Percentiles rank a stretch among this genome's conserved stretches.
Evolutionary conservation across 2,797 vertebrate species (phyloP).

Genomic region (Alectoris magna): DNA sequence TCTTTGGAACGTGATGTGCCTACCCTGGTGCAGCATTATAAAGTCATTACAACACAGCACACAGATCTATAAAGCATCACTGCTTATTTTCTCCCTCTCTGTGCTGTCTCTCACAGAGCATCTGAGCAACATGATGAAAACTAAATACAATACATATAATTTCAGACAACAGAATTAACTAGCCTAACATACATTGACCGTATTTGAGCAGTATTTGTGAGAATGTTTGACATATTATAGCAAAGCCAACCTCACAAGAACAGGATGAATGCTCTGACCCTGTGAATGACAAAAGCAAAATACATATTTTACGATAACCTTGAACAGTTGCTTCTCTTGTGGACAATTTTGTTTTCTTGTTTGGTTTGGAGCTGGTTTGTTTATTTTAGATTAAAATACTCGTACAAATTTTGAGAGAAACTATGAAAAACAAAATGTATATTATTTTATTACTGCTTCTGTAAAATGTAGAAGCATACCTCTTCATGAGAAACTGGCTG

Average conservation of each 20-base stretch:
- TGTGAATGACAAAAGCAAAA: neutral
- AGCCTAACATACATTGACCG: neutral
- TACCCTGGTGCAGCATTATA: neutral
- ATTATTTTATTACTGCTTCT: neutral
- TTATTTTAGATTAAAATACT: constrained; percentile 12
- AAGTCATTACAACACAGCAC: neutral
- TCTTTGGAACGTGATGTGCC: neutral
- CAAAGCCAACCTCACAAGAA: neutral
- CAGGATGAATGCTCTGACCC: neutral
- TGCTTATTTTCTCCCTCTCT: neutral
- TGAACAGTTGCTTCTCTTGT: neutral
- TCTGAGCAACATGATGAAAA: neutral
- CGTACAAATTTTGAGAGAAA: neutral
- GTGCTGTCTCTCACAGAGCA: neutral
- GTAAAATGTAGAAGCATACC: neutral
- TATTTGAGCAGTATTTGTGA: neutral
- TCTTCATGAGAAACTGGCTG: neutral
- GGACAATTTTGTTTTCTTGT: neutral
- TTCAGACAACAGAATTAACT: neutral
- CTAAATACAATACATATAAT: neutral
- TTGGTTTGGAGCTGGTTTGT: neutral
- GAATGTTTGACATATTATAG: neutral
- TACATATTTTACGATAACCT: neutral
- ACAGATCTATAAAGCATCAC: neutral
- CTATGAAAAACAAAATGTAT: neutral